A percentile compares a stretch with the other conserved stretches of the same genome.
Evolutionary conservation across 2,888 invertebrate species (phyloP).

Genomic region (Tetranychus truncatus): DNA sequence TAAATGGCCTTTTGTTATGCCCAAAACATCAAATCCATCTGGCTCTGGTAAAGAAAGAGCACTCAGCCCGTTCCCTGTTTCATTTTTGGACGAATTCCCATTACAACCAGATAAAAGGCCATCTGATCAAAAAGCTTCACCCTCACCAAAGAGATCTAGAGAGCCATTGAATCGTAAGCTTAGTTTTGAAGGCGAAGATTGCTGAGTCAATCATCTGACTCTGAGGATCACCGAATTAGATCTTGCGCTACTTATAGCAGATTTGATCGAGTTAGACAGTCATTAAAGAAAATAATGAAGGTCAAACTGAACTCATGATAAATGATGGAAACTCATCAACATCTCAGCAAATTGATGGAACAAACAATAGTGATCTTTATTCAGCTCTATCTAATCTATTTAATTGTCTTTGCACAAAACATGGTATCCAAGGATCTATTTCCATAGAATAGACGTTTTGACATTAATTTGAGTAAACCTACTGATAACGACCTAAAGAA

Average conservation of each 20-base stretch:
- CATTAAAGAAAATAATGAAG: background rate
- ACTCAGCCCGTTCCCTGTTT: conserved; percentile 4
- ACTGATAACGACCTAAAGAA: background rate
- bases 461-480: background rate
- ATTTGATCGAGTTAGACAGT: background rate
- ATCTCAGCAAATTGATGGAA: conserved; percentile 2
- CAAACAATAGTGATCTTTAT: background rate
- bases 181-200: background rate
- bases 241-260: background rate
- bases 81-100: background rate
- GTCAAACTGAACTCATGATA: background rate
- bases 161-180: background rate
- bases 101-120: background rate
- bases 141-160: background rate
- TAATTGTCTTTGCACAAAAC: background rate
- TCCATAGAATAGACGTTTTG: conserved; percentile 6
- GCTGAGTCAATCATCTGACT: conserved; percentile 4
- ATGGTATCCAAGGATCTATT: conserved; percentile 8
- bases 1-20: background rate
- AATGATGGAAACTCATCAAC: background rate
- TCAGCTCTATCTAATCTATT: background rate
- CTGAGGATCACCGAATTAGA: background rate
- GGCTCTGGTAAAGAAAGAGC: background rate
- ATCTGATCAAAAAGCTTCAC: background rate
- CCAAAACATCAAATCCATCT: background rate